Conservation (phyloP, 2,888 invertebrate species). For the Xestia rhomboidea region DNA sequence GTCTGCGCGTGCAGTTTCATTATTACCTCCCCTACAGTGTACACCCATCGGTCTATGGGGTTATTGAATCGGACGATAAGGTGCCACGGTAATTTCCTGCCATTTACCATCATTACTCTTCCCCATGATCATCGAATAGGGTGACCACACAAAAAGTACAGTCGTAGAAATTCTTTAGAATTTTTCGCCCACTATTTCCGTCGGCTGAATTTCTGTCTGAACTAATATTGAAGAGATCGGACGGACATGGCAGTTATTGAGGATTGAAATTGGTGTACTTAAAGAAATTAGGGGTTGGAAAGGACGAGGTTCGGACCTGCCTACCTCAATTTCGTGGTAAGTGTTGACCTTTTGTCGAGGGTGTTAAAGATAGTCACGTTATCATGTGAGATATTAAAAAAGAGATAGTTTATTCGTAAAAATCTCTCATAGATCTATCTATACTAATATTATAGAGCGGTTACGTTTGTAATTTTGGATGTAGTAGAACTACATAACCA, state of each 20-base stretch:
- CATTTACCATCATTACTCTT: constrained; percentile 88
- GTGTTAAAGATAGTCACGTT: constrained; percentile 5
- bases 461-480: background rate
- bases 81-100: constrained; percentile 89
- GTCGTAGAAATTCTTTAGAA: constrained; percentile 49
- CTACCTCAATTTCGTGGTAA: constrained; percentile 54
- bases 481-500: background rate
- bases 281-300: constrained; percentile 63
- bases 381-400: background rate
- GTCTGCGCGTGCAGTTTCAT: constrained; percentile 87
- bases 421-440: background rate
- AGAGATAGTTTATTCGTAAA: background rate
- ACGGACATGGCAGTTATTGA: constrained; percentile 62
- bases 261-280: constrained; percentile 67
- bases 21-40: constrained; percentile 79
- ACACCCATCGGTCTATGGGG: constrained; percentile 75
- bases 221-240: constrained; percentile 56
- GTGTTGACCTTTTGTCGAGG: constrained; percentile 44
- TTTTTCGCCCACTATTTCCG: constrained; percentile 66
- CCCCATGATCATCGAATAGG: constrained; percentile 79
- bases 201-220: constrained; percentile 29
- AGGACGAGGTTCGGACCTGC: constrained; percentile 26
- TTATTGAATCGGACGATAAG: constrained; percentile 90
- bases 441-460: background rate
- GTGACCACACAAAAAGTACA: constrained; percentile 64